Base-by-base conservation (phyloP, 2,888 invertebrate species). In the Synanthedon andrenaeformis region DNA sequence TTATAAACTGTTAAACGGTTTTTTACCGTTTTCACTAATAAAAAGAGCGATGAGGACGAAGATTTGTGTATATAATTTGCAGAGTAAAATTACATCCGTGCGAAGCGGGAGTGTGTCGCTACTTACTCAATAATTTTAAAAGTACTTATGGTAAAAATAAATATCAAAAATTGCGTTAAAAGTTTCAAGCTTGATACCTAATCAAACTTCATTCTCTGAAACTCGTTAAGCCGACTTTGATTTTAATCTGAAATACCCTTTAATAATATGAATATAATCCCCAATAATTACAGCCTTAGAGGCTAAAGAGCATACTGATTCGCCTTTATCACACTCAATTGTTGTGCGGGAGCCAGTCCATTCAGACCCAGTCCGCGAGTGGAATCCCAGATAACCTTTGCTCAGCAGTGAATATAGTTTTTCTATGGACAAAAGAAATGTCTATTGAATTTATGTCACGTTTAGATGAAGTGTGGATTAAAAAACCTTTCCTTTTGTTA, bases 381-480 rank as follows among this genome's bases (percentile, higher is more conserved):
- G 59, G 76, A 78, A 81, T 78, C 59, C 62, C 60, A 67, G 74
- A 81, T 79, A 75, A 68, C 70, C 67, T 69, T 67, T 66, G 61
- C 60, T 62, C 63, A 64, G 57, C 60, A 66, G 60, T 62, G 60
- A 73, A 70, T 72, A 67, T 61, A 63, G 62, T 71, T 69, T 76
- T 70, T 72, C 56, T 56, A 58, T 56, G 53, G 53, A 57, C 52
- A 54, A 53, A 56, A 57, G 56, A 59, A 55, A 57, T 58, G 54
- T 52, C 53, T 50, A 59, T 52, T 54, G 56, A 56, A 60, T 61
- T 62, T 57, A 53, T 59, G 59, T 62, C 61, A 62, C 59, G 63
- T 58, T 50, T 42, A 45, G 52, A 52, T 51, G 54, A 58, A 55
- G 55, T 55, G 41, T 53, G 51, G 41, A 35, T 35, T 35, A 35